phyloP scores from a whole-genome alignment of 2,888 invertebrate species.

The Xestia sexstrigata region DNA sequence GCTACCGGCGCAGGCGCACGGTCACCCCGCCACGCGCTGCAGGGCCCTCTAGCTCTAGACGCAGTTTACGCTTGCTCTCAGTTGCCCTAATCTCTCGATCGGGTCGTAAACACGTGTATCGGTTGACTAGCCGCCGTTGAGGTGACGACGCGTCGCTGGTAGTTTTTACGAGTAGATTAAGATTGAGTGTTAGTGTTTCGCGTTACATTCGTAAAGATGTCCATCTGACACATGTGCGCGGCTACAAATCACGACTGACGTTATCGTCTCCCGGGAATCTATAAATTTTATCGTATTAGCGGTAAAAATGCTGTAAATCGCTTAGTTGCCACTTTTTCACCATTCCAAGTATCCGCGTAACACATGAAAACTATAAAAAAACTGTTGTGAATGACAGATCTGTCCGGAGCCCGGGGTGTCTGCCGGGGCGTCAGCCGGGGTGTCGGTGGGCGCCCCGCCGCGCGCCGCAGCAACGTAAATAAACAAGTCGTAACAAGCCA shows the following conservation, averaged over 20 bases:
- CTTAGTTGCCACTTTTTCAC: constrained; percentile 65
- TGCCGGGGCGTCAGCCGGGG: background rate
- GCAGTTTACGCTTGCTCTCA: constrained; percentile 7
- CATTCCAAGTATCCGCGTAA: constrained; percentile 73
- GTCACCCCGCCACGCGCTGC: constrained; percentile 16
- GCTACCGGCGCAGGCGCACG: constrained; percentile 45
- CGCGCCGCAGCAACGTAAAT: constrained; percentile 65
- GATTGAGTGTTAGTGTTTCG: constrained; percentile 27
- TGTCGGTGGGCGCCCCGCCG: constrained; percentile 62
- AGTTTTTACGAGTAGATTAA: constrained; percentile 39
- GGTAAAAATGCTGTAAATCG: constrained; percentile 74
- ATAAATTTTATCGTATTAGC: constrained; percentile 81
- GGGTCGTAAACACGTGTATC: constrained; percentile 40
- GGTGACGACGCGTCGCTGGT: constrained; percentile 2
- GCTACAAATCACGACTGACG: constrained; percentile 50
- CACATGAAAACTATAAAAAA: constrained; percentile 62
- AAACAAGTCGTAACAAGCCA: constrained; percentile 68
- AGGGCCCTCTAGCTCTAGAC: constrained; percentile 15
- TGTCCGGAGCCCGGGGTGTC: constrained; percentile 52
- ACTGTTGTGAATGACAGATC: constrained; percentile 75
- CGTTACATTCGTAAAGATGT: constrained; percentile 49
- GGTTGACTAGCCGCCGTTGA: constrained; percentile 11
- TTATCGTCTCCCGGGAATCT: constrained; percentile 76
- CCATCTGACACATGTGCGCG: constrained; percentile 57
- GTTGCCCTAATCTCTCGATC: constrained; percentile 34